A percentile compares a stretch with the other conserved stretches of the same genome.
phyloP scores from a whole-genome alignment of 1,140 invertebrate genomes.

The Drosophila nikananu region DNA sequence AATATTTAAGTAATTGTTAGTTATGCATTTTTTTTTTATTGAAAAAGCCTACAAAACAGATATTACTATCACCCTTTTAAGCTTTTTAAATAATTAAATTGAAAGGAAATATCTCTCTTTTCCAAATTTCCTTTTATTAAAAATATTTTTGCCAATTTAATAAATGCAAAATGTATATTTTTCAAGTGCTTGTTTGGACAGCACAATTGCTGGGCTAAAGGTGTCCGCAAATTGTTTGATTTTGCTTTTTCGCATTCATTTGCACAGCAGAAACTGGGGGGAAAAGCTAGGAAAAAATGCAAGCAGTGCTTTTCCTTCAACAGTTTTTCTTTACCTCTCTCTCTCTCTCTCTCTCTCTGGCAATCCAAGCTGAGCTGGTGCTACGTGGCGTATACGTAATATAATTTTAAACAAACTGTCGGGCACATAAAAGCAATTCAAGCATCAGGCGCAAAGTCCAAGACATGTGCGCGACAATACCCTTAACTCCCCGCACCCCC shows the following conservation, averaged over 20 bases:
- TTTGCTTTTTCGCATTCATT: constrained; percentile 45
- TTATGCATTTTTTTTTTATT: too few relatives aligned
- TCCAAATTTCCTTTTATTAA: too few relatives aligned
- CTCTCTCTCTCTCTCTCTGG: background rate
- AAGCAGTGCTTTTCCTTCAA: constrained; percentile 15
- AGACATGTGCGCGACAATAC: constrained; percentile 50
- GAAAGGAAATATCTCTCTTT: background rate
- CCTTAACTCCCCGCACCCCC: background rate
- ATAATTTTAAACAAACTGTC: constrained; percentile 74
- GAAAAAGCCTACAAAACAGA: too few relatives aligned
- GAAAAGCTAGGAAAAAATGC: constrained; percentile 28
- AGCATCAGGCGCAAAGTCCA: constrained; percentile 55
- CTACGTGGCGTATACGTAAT: constrained; percentile 67
- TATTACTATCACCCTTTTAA: background rate
- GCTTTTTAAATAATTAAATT: background rate
- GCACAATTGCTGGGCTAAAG: constrained; percentile 36
- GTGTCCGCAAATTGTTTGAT: constrained; percentile 49
- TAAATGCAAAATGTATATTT: constrained; percentile 3
- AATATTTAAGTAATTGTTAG: background rate
- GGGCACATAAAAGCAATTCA: constrained; percentile 59
- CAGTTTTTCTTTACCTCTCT: background rate
- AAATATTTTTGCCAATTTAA: background rate
- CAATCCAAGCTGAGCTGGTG: constrained; percentile 25
- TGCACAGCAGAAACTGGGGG: constrained; percentile 22
- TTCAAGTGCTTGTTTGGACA: constrained; percentile 7